Conservation (phyloP, 2,113 vertebrate species). For the Phoenicopterus ruber region DNA sequence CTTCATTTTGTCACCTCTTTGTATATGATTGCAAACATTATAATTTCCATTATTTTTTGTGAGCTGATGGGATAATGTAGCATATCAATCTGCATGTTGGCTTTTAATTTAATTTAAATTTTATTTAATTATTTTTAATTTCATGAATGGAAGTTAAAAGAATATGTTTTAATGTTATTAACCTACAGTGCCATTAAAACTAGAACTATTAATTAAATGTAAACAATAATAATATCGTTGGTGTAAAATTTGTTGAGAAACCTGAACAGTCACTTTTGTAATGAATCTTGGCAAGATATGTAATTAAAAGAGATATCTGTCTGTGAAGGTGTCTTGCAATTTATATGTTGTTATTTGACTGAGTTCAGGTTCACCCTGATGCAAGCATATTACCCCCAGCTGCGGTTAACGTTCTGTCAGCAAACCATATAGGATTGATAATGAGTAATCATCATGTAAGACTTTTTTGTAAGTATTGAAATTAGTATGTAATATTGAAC, state of each 20-base stretch:
- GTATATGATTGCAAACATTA: neutral
- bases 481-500: neutral
- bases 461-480: neutral
- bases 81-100: neutral
- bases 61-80: neutral
- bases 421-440: neutral
- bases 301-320: neutral
- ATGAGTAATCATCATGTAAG: neutral
- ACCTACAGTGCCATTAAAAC: neutral
- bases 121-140: neutral
- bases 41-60: neutral
- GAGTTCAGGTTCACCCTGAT: neutral
- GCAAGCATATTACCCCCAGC: neutral
- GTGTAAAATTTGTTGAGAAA: neutral
- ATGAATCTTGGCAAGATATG: neutral
- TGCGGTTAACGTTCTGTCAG: neutral
- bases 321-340: neutral
- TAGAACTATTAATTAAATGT: neutral
- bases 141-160: neutral
- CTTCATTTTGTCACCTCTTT: neutral
- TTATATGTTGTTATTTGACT: neutral
- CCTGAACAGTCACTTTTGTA: neutral
- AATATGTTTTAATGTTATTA: neutral
- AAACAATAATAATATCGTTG: neutral
- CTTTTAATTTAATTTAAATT: neutral